Conservation (phyloP, 1,140 invertebrate species). For the Archivesica marissinica region DNA sequence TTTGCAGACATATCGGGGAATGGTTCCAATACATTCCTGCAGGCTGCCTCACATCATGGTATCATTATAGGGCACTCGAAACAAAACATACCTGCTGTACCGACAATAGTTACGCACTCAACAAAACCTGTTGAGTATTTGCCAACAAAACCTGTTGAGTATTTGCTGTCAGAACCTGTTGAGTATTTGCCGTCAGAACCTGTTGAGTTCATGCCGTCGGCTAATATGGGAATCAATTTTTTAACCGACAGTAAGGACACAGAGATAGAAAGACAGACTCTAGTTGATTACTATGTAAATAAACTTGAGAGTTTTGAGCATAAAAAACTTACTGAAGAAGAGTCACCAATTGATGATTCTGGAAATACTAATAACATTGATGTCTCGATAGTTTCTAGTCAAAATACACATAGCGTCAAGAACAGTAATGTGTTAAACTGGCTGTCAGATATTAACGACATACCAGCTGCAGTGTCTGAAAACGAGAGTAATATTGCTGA, state of each 20-base stretch:
- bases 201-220: not conserved
- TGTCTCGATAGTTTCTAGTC: not conserved
- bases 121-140: not conserved
- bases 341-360: not conserved
- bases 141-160: not conserved
- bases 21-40: not conserved
- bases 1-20: not conserved
- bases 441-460: no score
- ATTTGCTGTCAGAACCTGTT: not conserved
- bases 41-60: conserved; percentile 19
- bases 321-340: not conserved
- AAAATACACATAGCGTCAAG: not conserved
- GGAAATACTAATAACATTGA: not conserved
- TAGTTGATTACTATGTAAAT: conserved; percentile 24
- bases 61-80: not conserved
- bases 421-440: conserved; percentile 2
- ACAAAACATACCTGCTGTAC: not conserved
- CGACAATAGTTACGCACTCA: not conserved
- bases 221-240: not conserved
- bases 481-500: not conserved
- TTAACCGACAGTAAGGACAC: no score
- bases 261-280: not conserved
- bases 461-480: no score
- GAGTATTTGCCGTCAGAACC: not conserved
- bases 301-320: conserved; percentile 11